Percentiles rank a stretch among this genome's conserved stretches.
phyloP scores from a whole-genome alignment of 2,113 vertebrate species.

The Empidonax alnorum region DNA sequence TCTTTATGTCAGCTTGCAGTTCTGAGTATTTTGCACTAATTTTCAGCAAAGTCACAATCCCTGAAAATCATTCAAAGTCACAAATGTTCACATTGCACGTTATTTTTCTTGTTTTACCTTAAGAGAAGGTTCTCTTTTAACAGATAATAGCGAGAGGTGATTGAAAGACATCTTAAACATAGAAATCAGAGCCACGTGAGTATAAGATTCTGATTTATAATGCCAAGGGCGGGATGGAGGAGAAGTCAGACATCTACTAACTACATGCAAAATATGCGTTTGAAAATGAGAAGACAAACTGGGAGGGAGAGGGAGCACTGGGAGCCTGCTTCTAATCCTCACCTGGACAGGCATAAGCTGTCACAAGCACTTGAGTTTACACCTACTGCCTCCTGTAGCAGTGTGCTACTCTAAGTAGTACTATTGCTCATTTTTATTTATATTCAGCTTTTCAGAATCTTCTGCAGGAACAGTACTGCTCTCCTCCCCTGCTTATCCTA shows the following conservation, averaged over 20 bases:
- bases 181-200: background rate
- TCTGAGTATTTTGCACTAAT: background rate
- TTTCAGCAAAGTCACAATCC: background rate
- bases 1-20: background rate
- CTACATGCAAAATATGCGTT: background rate
- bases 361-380: background rate
- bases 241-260: background rate
- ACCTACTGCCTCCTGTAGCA: background rate
- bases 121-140: background rate
- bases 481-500: background rate
- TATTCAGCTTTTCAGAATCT: background rate
- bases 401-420: background rate
- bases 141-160: background rate
- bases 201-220: background rate
- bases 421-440: background rate
- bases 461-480: background rate
- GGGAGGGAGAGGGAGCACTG: background rate
- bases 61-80: background rate
- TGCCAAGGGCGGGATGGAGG: fast-evolving
- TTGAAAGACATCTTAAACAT: background rate
- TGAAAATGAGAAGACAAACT: background rate
- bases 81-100: background rate
- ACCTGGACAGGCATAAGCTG: background rate
- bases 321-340: background rate
- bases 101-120: background rate